These are phyloP conservation scores for Hypselothyrea guttata DNA, from an alignment of 2,888 invertebrate genomes.

Conservation along the genomic window DNA sequence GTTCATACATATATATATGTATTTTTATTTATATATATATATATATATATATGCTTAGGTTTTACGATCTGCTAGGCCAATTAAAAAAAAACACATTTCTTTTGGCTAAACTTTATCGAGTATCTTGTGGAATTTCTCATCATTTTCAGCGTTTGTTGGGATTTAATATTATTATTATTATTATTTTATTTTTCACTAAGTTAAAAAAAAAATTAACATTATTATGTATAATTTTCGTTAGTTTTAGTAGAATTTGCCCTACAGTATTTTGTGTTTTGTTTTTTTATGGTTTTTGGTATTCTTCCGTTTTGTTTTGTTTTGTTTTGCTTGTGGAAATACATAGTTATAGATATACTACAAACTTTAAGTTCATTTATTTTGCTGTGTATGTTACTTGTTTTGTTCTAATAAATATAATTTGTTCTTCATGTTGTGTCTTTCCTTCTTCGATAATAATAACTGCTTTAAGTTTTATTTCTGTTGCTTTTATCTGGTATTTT, in stretches of 20 bases:
- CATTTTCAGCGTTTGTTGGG: not conserved
- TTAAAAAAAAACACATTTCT: constrained; percentile 4
- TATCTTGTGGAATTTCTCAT: constrained; percentile 17
- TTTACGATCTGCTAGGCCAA: constrained; percentile 24
- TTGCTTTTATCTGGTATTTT: constrained; percentile 48
- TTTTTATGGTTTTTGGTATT: constrained; percentile 31
- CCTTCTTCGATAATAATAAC: constrained; percentile 13
- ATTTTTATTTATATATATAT: constrained; percentile 25
- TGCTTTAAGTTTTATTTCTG: constrained; percentile 34
- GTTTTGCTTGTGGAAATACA: constrained; percentile 50
- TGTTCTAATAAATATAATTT: constrained; percentile 74
- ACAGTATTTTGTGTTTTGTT: constrained; percentile 48
- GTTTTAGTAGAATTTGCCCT: constrained; percentile 65
- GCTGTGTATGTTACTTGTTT: constrained; percentile 38
- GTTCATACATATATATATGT: constrained; percentile 26
- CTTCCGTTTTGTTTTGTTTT: constrained; percentile 42
- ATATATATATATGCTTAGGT: constrained; percentile 53
- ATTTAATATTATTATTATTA: constrained; percentile 7
- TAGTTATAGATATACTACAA: constrained; percentile 70
- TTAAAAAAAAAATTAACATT: constrained; percentile 57
- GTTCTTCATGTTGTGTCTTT: constrained; percentile 29
- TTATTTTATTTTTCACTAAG: constrained; percentile 52
- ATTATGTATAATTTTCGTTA: constrained; percentile 31
- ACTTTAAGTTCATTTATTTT: constrained; percentile 56
- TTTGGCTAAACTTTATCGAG: constrained; percentile 19